phyloP scores from a whole-genome alignment of 2,113 vertebrate species.

The Polypterus bichir region DNA sequence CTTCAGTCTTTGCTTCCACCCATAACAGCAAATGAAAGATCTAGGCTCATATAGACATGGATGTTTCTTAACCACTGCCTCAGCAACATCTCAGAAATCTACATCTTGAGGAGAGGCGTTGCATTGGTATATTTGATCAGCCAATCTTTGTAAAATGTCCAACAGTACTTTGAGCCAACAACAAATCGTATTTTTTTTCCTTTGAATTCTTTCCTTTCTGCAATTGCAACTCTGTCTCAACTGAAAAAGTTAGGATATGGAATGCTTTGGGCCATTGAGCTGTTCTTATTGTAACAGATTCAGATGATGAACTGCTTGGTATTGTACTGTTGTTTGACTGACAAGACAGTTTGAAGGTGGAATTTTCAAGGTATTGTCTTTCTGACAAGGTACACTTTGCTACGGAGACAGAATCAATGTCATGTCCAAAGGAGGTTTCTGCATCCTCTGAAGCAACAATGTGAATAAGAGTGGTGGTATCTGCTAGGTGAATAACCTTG shows the following conservation, averaged over 20 bases:
- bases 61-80: slow-evolving; percentile 1
- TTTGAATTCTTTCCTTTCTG: background rate
- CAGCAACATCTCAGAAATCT: slow-evolving; percentile 1
- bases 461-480: no score
- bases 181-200: background rate
- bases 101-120: slow-evolving; percentile 2
- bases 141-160: background rate
- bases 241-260: slow-evolving; percentile 2
- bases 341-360: background rate
- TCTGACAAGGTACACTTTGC: no score
- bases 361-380: background rate
- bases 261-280: slow-evolving; percentile 1
- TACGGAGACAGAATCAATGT: no score
- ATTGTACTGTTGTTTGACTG: background rate
- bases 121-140: slow-evolving; percentile 3
- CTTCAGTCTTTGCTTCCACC: slow-evolving; percentile 6
- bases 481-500: background rate
- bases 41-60: slow-evolving; percentile 4
- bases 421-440: no score
- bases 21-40: background rate
- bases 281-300: background rate
- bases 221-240: slow-evolving; percentile 2
- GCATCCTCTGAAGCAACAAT: no score
- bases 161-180: background rate
- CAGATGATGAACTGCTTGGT: background rate